A percentile compares a stretch with the other conserved stretches of the same genome.
phyloP scores from a whole-genome alignment of 2,113 vertebrate species.

The Tyto alba region DNA sequence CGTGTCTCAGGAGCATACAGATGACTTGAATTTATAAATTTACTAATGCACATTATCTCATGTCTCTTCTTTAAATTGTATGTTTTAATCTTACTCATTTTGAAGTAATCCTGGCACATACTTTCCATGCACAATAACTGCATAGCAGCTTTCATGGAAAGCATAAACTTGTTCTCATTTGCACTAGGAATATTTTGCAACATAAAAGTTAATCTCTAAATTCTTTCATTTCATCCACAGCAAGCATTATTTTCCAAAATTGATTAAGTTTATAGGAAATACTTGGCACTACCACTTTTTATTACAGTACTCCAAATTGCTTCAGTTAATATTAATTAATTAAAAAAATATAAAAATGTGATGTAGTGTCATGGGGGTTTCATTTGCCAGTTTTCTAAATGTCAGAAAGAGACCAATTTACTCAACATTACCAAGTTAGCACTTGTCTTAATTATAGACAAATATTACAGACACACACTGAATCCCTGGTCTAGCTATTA shows the following conservation, averaged over 20 bases:
- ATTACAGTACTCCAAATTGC: not conserved
- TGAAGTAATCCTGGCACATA: not conserved
- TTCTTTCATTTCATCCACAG: not conserved
- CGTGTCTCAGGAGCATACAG: not conserved
- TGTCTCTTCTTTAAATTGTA: not conserved
- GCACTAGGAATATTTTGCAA: not conserved
- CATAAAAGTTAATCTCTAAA: not conserved
- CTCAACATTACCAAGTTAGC: not conserved
- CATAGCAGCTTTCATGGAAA: not conserved
- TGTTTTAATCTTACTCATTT: not conserved
- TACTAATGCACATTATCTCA: not conserved
- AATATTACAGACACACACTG: not conserved
- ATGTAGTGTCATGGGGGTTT: not conserved
- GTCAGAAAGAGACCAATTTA: not conserved
- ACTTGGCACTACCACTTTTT: not conserved
- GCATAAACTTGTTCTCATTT: not conserved
- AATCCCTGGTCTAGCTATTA: not conserved
- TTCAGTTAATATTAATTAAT: not conserved
- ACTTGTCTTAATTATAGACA: not conserved
- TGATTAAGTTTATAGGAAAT: not conserved
- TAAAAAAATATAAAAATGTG: not conserved
- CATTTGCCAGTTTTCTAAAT: not conserved
- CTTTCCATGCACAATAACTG: not conserved
- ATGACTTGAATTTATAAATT: not conserved
- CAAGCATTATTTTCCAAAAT: not conserved